Evolutionary conservation across 2,113 vertebrate genomes (phyloP).

Genomic region (Clarias macrocephalus): DNA sequence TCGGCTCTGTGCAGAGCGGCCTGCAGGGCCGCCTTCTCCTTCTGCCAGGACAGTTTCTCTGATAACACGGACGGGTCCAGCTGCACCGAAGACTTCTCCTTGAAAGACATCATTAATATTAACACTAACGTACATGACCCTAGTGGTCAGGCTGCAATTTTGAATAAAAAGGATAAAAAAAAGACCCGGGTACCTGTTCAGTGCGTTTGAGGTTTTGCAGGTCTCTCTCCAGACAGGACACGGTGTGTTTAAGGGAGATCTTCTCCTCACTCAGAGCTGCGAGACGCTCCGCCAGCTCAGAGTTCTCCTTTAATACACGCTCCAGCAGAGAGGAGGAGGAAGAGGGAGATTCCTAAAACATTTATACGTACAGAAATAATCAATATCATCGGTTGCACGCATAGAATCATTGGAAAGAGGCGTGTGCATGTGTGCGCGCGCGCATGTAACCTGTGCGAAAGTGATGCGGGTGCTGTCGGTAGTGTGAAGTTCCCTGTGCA

Average conservation of each 20-base stretch:
- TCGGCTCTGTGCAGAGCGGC: constrained; percentile 65
- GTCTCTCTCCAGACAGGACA: constrained; percentile 68
- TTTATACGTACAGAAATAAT: neutral
- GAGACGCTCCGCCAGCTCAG: constrained; percentile 67
- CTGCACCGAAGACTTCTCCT: constrained; percentile 37
- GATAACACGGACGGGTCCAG: constrained; percentile 55
- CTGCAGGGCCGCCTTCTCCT: constrained; percentile 60
- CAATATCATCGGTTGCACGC: no score
- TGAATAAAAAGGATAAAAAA: neutral
- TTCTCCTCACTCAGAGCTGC: constrained; percentile 69
- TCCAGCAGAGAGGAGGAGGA: constrained; percentile 64
- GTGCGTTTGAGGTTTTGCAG: constrained; percentile 55
- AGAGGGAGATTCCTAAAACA: constrained; percentile 33
- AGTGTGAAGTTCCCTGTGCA: constrained; percentile 12
- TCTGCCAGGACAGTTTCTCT: constrained; percentile 66
- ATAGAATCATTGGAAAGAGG: neutral
- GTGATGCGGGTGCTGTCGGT: neutral
- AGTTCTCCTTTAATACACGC: constrained; percentile 74
- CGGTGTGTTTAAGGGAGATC: constrained; percentile 65
- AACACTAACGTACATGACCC: neutral
- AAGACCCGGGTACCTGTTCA: constrained; percentile 48
- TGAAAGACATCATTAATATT: neutral
- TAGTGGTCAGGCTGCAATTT: neutral
- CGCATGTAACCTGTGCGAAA: constrained; percentile 21
- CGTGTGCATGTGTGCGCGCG: neutral